Evolutionary conservation across 1,140 invertebrate genomes (phyloP), one percentile per base, ranked within the genome.

Genomic region (Daktulosphaira vitifoliae): DNA sequence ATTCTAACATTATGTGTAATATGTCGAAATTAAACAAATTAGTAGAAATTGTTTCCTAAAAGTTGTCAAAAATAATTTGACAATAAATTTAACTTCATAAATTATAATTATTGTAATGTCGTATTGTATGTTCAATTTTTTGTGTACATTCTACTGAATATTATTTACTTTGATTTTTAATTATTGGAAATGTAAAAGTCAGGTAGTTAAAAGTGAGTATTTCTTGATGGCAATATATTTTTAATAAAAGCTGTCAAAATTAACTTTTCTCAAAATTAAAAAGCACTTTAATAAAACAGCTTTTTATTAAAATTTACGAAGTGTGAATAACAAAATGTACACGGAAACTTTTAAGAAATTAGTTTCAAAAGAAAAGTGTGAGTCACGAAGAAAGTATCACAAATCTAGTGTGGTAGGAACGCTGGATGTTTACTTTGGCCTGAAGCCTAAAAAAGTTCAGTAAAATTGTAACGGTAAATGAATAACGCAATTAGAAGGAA

Each of bases 271-370:
- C n/a, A n/a, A n/a, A n/a, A n/a, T 62, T 46, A 33, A 29, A 25
- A 46, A 62, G 56, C 56, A 62, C 56, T 62, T 48, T 48, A 33
- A 29, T 38, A 44, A 26, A 38, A 22, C 18, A 38, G 56, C 25
- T 33, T 39, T 62, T 62, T 8, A 62, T 46, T 44, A 46, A 62
- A 62, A 29, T 48, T 11, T 16, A 42, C 46, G 22, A 29, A 11
- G 42, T 42, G 56, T 26, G 46, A 62, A 59, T 46, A 20, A 39
- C 56, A 38, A 62, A n/a, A 62, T 62, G 46, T 15, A 20, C 42
- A 8, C 18, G 15, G n/a, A 62, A 62, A 46, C 23, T 62, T 59
- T 62, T 62, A 62, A 62, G 56, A 46, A 62, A 62, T 62, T 62
- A 62, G 42, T 62, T 62, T 48, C 56, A 26, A 42, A 37, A 54